Evolutionary conservation across 2,888 invertebrate genomes (phyloP).

Genomic region (Ophioninae sp.): DNA sequence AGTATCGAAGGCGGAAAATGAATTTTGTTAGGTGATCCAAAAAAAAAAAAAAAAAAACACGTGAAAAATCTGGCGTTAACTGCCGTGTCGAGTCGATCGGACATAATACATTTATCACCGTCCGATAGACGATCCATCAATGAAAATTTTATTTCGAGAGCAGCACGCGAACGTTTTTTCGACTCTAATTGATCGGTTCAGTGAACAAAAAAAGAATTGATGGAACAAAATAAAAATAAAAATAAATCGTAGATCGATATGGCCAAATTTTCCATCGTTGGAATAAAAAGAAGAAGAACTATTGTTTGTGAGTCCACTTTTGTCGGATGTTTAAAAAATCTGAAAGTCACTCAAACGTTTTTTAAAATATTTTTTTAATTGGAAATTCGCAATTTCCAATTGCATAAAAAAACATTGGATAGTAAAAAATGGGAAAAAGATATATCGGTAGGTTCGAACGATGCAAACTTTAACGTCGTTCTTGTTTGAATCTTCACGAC

Average conservation of each 20-base stretch:
- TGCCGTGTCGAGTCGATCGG: background rate
- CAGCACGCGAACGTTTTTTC: slow-evolving; percentile 24
- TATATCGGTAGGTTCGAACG: too few species aligned
- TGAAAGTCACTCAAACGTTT: too few species aligned
- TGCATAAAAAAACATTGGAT: too few species aligned
- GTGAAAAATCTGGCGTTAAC: background rate
- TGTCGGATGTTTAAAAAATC: too few species aligned
- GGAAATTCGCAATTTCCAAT: background rate
- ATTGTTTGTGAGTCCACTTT: too few species aligned
- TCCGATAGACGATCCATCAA: slow-evolving; percentile 21
- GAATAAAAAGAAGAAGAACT: too few species aligned
- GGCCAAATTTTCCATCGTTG: too few species aligned
- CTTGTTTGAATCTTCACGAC: too few species aligned
- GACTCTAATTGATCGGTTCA: slow-evolving; percentile 41
- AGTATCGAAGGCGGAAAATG: background rate
- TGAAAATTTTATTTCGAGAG: slow-evolving; percentile 26
- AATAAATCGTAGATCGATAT: slow-evolving; percentile 5
- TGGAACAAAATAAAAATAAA: slow-evolving; percentile 20
- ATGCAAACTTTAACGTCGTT: too few species aligned
- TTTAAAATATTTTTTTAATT: background rate
- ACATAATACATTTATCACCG: slow-evolving; percentile 43
- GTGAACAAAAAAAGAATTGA: slow-evolving; percentile 13
- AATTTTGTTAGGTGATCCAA: background rate
- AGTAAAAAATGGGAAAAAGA: too few species aligned
- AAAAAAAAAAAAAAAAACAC: slow-evolving; percentile 26